Conservation (phyloP, 2,888 invertebrate species). For the Cryptus viduatorius region DNA sequence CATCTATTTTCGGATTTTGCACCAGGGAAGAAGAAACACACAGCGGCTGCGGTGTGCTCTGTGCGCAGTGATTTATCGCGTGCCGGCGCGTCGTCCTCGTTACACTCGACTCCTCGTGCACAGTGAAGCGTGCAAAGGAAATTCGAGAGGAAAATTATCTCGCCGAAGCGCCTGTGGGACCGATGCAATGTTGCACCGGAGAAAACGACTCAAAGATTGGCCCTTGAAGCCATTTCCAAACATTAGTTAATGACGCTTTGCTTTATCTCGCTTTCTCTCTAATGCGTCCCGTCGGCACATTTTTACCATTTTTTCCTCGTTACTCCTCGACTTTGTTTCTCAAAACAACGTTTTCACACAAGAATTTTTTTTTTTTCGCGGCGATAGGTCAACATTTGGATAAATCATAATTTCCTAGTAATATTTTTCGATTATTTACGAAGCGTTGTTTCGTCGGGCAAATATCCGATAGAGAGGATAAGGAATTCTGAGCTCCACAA, state of each 20-base stretch:
- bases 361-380: too few species aligned
- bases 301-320: background rate
- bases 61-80: conserved; percentile 59
- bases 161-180: conserved; percentile 22
- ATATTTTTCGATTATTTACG: background rate
- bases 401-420: background rate
- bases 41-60: conserved; percentile 11
- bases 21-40: conserved; percentile 32
- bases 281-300: background rate
- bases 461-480: background rate
- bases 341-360: background rate
- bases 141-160: conserved; percentile 53
- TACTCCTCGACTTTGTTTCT: background rate
- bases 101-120: conserved; percentile 52
- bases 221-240: background rate
- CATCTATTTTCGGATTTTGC: conserved; percentile 62
- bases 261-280: background rate
- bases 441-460: background rate
- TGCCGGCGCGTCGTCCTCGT: conserved; percentile 52
- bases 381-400: background rate
- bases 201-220: conserved; percentile 10
- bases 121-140: conserved; percentile 40
- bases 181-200: conserved; percentile 5
- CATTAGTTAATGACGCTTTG: background rate
- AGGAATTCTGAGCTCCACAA: conserved; percentile 5